A percentile compares a stretch with the other conserved stretches of the same genome.
Evolutionary conservation across 2,888 invertebrate genomes (phyloP).

Genomic region (Eupeodes latifasciatus): DNA sequence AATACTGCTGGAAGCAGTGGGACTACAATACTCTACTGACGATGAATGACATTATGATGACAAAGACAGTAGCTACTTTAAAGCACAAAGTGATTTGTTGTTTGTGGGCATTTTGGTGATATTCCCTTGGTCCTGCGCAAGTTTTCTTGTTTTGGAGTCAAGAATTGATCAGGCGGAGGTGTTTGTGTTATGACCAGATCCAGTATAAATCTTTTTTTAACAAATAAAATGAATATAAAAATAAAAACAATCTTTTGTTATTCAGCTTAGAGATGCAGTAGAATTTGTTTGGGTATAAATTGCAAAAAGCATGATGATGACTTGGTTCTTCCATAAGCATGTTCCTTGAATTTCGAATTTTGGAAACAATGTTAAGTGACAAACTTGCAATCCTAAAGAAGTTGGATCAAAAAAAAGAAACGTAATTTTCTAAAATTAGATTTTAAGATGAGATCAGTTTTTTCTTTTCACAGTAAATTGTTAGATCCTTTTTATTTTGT

Average conservation of each 20-base stretch:
- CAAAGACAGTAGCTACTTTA: conserved; percentile 42
- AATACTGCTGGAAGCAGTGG: conserved; percentile 11
- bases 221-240: conserved; percentile 17
- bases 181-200: conserved; percentile 61
- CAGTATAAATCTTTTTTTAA: background rate
- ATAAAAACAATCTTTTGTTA: conserved; percentile 32
- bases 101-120: conserved; percentile 60
- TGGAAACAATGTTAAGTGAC: background rate
- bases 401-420: background rate
- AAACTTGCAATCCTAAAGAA: conserved; percentile 34
- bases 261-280: conserved; percentile 8
- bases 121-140: conserved; percentile 5
- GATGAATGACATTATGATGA: too few relatives aligned
- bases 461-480: conserved; percentile 49
- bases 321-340: background rate
- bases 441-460: conserved; percentile 61
- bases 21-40: conserved; percentile 19
- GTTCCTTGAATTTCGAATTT: background rate
- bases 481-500: conserved; percentile 54
- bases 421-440: conserved; percentile 70
- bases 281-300: background rate
- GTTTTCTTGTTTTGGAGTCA: conserved; percentile 32
- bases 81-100: conserved; percentile 62
- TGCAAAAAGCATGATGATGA: conserved; percentile 8
- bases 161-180: conserved; percentile 42